Conservation (phyloP, 2,888 invertebrate species). For the Athrips mouffetella region DNA sequence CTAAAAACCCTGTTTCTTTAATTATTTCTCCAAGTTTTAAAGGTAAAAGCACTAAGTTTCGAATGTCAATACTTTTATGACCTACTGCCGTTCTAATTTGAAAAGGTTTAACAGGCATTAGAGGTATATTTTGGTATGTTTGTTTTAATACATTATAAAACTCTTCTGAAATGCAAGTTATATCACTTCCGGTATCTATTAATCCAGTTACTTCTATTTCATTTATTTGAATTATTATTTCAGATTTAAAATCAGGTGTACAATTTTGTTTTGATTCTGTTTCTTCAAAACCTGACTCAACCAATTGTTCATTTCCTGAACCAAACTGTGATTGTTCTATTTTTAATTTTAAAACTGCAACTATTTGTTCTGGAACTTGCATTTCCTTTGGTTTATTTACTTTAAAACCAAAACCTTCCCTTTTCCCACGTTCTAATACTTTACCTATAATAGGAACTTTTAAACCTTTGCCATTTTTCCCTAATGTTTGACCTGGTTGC, state of each 20-base stretch:
- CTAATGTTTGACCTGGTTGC: background rate
- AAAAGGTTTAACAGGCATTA: conserved; percentile 6
- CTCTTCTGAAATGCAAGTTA: conserved; percentile 5
- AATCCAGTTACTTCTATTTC: background rate
- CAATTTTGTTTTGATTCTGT: background rate
- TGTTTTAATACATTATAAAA: background rate
- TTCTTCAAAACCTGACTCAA: conserved; percentile 5
- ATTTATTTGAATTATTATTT: background rate
- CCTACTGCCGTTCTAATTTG: conserved; percentile 8
- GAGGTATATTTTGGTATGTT: background rate
- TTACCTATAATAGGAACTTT: background rate
- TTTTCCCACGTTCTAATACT: background rate
- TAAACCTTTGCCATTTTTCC: background rate
- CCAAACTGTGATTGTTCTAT: background rate
- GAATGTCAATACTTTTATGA: background rate
- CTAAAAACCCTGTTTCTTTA: background rate
- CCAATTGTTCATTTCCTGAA: background rate
- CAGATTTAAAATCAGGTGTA: background rate
- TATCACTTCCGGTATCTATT: no score
- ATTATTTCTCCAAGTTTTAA: background rate
- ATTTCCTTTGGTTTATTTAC: background rate
- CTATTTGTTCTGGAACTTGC: background rate
- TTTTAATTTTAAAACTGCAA: background rate
- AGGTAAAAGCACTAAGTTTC: background rate
- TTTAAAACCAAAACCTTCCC: background rate